These are phyloP conservation scores for Spisula solida DNA, from an alignment of 2,888 invertebrate genomes.

Conservation along the genomic window DNA sequence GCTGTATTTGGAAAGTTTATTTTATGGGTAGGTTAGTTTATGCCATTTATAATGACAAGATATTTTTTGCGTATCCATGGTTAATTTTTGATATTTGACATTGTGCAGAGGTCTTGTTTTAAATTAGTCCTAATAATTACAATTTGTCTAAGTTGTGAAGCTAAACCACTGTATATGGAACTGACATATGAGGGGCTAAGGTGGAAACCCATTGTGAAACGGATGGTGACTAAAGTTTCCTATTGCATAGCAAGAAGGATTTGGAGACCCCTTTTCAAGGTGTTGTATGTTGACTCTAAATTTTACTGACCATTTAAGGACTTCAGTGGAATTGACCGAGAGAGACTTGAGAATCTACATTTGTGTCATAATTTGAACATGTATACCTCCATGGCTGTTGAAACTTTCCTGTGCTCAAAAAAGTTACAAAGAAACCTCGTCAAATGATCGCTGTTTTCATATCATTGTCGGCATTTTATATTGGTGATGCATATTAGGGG, in stretches of 20 bases:
- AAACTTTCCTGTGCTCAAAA: conserved; percentile 44
- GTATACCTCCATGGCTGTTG: conserved; percentile 44
- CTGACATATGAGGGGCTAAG: neutral
- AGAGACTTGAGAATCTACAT: neutral
- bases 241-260: neutral
- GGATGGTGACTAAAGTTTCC: neutral
- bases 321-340: neutral
- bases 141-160: conserved; percentile 1
- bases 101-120: conserved; percentile 13
- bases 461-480: conserved; percentile 32
- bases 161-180: neutral
- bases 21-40: conserved; percentile 1
- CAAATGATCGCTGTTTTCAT: conserved; percentile 22
- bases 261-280: neutral
- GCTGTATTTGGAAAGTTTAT: neutral
- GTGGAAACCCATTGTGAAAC: neutral
- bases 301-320: neutral
- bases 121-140: neutral
- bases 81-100: conserved; percentile 9
- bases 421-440: conserved; percentile 41
- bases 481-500: neutral
- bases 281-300: neutral
- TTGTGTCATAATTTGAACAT: conserved; percentile 47
- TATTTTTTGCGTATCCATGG: neutral
- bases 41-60: conserved; percentile 4